Percentiles rank a stretch among this genome's conserved stretches.
These are phyloP conservation scores for Chironomus tepperi DNA, from an alignment of 1,140 invertebrate species.

Conservation along the genomic window DNA sequence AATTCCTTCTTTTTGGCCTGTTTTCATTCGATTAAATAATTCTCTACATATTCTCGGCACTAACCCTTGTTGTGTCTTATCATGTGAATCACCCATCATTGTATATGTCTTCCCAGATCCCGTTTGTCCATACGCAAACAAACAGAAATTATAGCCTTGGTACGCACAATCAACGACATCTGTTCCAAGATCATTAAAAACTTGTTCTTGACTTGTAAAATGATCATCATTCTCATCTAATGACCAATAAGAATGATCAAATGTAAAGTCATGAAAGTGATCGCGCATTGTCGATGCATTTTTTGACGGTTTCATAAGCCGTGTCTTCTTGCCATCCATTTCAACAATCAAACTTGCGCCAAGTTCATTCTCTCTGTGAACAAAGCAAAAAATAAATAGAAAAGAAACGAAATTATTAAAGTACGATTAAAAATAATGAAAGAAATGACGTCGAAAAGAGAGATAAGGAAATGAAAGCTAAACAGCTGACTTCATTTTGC, in stretches of 20 bases:
- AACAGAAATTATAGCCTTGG: constrained; percentile 42
- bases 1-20: constrained; percentile 69
- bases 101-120: constrained; percentile 96
- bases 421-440: background rate
- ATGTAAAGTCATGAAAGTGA: constrained; percentile 81
- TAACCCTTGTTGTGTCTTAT: constrained; percentile 52
- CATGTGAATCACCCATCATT: constrained; percentile 89
- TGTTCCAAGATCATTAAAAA: constrained; percentile 77
- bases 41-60: constrained; percentile 81
- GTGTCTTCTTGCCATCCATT: constrained; percentile 80
- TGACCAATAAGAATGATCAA: constrained; percentile 90
- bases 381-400: constrained; percentile 25
- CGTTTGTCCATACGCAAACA: constrained; percentile 68
- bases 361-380: constrained; percentile 68
- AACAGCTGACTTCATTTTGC: background rate
- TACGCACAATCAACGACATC: constrained; percentile 92
- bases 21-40: constrained; percentile 62
- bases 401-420: background rate
- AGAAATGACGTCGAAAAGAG: background rate
- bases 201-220: constrained; percentile 75
- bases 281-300: constrained; percentile 45
- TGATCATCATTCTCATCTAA: constrained; percentile 57
- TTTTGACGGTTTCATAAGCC: constrained; percentile 64
- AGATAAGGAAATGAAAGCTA: background rate
- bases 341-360: constrained; percentile 73